Conservation (phyloP, 2,888 invertebrate genomes). For the Cordilura impudica region DNA sequence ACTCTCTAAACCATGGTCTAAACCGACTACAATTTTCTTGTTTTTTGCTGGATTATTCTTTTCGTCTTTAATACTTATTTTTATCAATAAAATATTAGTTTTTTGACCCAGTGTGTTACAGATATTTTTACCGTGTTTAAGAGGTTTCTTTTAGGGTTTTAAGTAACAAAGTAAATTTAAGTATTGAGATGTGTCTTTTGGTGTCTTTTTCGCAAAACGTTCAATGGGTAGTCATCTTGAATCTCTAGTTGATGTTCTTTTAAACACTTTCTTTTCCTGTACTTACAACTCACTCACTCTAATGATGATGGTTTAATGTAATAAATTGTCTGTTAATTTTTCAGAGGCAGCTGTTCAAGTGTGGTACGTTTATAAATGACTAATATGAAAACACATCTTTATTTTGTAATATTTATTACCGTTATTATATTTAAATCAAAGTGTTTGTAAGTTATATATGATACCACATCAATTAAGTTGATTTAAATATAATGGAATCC, state of each 20-base stretch:
- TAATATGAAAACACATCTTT: constrained; percentile 35
- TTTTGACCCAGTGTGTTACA: background rate
- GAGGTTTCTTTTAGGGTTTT: background rate
- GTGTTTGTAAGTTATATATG: no score
- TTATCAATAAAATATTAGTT: no score
- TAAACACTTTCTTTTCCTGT: constrained; percentile 35
- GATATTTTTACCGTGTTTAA: constrained; percentile 14
- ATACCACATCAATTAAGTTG: no score
- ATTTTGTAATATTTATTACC: constrained; percentile 33
- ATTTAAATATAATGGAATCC: no score
- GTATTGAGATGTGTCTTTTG: constrained; percentile 23
- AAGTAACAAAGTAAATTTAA: constrained; percentile 18
- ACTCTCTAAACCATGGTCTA: no score
- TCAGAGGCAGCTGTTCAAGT: constrained; percentile 2
- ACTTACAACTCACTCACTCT: constrained; percentile 36
- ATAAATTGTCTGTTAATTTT: constrained; percentile 47
- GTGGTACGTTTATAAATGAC: constrained; percentile 4
- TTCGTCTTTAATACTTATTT: no score
- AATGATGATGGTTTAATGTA: constrained; percentile 39
- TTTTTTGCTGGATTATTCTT: no score
- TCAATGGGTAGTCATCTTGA: background rate
- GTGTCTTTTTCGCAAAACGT: background rate
- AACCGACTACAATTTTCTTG: no score
- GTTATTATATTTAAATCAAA: background rate
- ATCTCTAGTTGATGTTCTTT: constrained; percentile 11